Conservation (phyloP, 1,140 invertebrate genomes). For the Drosophila nigrodunni region DNA sequence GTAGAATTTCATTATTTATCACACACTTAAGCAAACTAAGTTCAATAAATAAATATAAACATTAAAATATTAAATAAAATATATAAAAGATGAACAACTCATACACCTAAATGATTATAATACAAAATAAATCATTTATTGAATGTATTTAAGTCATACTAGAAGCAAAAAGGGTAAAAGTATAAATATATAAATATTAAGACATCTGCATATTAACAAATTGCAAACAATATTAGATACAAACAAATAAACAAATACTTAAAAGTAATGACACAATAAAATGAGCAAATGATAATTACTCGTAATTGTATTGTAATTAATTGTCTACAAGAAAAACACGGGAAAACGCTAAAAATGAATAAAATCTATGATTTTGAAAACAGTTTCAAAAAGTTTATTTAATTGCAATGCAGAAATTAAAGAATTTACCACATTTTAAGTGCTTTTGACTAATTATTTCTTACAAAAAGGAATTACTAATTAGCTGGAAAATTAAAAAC, state of each 20-base stretch:
- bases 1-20: conserved; percentile 25
- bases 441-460: too few relatives aligned
- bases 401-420: background rate
- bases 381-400: conserved; percentile 4
- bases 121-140: conserved; percentile 10
- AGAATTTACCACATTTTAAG: background rate
- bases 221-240: conserved; percentile 55
- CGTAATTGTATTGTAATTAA: conserved; percentile 58
- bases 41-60: conserved; percentile 10
- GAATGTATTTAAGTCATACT: conserved; percentile 31
- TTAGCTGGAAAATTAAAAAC: background rate
- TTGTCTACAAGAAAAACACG: conserved; percentile 45
- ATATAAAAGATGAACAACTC: conserved; percentile 23
- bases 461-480: background rate
- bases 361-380: conserved; percentile 67
- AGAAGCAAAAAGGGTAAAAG: conserved; percentile 49
- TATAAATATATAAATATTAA: conserved; percentile 30
- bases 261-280: conserved; percentile 14
- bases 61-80: conserved; percentile 18
- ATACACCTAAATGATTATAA: conserved; percentile 2
- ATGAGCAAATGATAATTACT: conserved; percentile 45
- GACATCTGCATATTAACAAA: conserved; percentile 54
- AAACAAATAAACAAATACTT: conserved; percentile 13
- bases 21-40: conserved; percentile 8
- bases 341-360: conserved; percentile 49